Percentiles rank a stretch among this genome's conserved stretches.
Conservation (phyloP, 2,797 vertebrate genomes). For the Manis javanica region DNA sequence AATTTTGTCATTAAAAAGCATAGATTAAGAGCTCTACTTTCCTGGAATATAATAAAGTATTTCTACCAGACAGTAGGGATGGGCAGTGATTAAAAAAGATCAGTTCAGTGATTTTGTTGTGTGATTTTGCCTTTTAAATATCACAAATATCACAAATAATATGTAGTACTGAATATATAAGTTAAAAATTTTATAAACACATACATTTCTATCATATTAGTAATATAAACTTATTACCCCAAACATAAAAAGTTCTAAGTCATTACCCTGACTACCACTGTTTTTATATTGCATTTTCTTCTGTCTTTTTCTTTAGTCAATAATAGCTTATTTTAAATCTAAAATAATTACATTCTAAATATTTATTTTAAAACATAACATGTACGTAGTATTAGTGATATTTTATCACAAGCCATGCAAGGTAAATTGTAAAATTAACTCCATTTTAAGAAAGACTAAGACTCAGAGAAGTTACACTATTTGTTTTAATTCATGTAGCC, state of each 20-base stretch:
- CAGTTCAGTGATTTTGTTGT: not conserved
- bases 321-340: constrained; percentile 42
- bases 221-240: not conserved
- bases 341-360: not conserved
- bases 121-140: not conserved
- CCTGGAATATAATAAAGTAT: not conserved
- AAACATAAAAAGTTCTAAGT: not conserved
- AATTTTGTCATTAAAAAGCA: not conserved
- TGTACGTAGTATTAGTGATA: not conserved
- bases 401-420: not conserved
- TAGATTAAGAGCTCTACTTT: not conserved
- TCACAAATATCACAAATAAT: not conserved
- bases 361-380: too few species aligned
- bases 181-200: constrained; percentile 7
- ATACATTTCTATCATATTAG: not conserved
- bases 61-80: not conserved
- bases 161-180: not conserved
- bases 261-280: not conserved
- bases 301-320: not conserved
- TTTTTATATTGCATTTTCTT: not conserved
- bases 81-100: not conserved
- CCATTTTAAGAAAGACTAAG: not conserved
- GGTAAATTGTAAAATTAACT: not conserved
- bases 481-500: not conserved
- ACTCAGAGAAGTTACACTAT: not conserved